Conservation (phyloP, 2,113 vertebrate species). For the Murina feae region DNA sequence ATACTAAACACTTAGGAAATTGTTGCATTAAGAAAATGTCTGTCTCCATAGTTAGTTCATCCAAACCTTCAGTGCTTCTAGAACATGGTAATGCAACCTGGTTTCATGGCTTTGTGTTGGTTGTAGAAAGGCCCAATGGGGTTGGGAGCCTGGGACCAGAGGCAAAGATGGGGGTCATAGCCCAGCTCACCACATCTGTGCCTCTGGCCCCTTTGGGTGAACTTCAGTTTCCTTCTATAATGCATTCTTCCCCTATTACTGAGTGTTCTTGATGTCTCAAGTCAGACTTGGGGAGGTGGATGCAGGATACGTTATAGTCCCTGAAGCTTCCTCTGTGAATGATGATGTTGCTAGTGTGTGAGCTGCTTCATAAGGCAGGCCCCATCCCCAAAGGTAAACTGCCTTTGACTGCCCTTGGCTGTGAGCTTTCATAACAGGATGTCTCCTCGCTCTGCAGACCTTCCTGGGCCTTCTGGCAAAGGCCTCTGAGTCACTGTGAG, state of each 20-base stretch:
- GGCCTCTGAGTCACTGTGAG: not conserved
- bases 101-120: not conserved
- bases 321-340: not conserved
- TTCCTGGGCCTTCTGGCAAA: not conserved
- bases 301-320: not conserved
- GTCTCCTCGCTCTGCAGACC: not conserved
- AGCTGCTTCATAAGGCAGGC: not conserved
- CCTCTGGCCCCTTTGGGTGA: not conserved
- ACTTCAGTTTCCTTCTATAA: not conserved
- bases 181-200: not conserved
- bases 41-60: not conserved
- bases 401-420: not conserved
- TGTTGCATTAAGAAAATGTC: constrained; percentile 7
- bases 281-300: not conserved
- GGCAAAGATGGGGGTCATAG: not conserved
- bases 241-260: not conserved
- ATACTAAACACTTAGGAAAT: constrained; percentile 42
- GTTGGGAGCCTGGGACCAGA: not conserved
- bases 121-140: not conserved
- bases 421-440: not conserved
- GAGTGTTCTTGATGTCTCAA: not conserved
- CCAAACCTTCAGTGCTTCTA: not conserved
- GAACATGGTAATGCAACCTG: not conserved
- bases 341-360: not conserved
- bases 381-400: not conserved